A percentile compares a stretch with the other conserved stretches of the same genome.
Conservation (phyloP, 1,140 invertebrate species). For the Euborellia annulipes region DNA sequence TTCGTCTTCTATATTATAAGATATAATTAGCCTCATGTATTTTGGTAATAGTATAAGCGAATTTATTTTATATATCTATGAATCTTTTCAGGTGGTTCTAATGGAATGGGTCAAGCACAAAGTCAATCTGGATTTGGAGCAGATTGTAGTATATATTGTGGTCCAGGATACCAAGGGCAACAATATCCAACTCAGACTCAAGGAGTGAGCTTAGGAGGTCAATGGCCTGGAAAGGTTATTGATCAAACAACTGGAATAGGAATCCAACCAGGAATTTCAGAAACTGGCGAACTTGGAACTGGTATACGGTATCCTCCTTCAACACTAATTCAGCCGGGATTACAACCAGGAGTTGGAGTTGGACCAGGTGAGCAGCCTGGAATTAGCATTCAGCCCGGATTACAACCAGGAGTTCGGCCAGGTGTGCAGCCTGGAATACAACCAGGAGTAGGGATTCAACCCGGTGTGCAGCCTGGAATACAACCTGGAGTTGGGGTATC, state of each 20-base stretch:
- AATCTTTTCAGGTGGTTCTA: slow-evolving; percentile 46
- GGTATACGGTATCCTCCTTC: too few relatives aligned
- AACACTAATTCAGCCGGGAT: slow-evolving; percentile 6
- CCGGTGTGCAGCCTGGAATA: slow-evolving; percentile 4
- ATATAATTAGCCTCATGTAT: too few relatives aligned
- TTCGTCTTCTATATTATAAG: too few relatives aligned
- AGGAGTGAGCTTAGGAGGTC: slow-evolving; percentile 5
- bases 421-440: not conserved
- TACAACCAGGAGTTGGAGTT: slow-evolving; percentile 5
- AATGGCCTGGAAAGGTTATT: not conserved
- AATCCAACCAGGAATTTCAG: slow-evolving; percentile 5
- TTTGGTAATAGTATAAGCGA: too few relatives aligned
- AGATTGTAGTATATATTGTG: slow-evolving; percentile 29
- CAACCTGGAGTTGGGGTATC: not conserved
- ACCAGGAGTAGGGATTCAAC: slow-evolving; percentile 6
- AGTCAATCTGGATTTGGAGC: slow-evolving; percentile 36
- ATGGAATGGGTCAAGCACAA: slow-evolving; percentile 67
- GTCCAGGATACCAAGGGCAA: slow-evolving; percentile 10
- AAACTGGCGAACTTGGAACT: slow-evolving; percentile 11
- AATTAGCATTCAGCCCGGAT: slow-evolving; percentile 8
- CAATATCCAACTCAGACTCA: not conserved
- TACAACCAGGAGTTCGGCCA: slow-evolving; percentile 5
- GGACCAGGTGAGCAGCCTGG: slow-evolving; percentile 1
- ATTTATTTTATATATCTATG: too few relatives aligned
- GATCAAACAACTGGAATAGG: slow-evolving; percentile 6